These are phyloP conservation scores for Bombus superbus DNA, from an alignment of 1,140 invertebrate species.

Conservation along the genomic window DNA sequence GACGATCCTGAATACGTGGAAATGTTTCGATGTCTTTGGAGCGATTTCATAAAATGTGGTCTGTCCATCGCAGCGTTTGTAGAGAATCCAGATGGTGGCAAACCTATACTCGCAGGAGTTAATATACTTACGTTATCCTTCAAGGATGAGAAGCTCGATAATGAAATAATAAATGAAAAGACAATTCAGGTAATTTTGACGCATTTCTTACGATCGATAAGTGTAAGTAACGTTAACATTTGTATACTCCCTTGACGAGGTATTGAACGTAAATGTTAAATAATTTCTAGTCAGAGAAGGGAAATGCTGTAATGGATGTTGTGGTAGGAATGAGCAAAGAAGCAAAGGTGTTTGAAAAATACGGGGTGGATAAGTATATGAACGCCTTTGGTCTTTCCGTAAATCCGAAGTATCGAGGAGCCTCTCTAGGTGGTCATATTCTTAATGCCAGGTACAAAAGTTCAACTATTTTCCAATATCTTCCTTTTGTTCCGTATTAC, in stretches of 20 bases:
- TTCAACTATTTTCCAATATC: not conserved
- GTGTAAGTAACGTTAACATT: not conserved
- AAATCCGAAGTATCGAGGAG: constrained; percentile 71
- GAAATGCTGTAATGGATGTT: constrained; percentile 2
- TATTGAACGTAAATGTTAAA: not conserved
- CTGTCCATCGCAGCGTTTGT: constrained; percentile 70
- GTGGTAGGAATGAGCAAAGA: constrained; percentile 20
- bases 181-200: not conserved
- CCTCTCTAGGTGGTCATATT: constrained; percentile 70
- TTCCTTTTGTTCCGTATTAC: rapidly evolving
- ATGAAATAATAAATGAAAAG: no score
- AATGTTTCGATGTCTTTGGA: constrained; percentile 64
- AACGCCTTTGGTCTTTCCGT: constrained; percentile 73
- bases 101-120: constrained; percentile 70
- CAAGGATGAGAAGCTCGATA: constrained; percentile 23
- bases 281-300: constrained; percentile 29
- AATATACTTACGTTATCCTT: constrained; percentile 65
- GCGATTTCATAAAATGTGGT: constrained; percentile 61
- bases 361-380: constrained; percentile 71
- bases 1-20: constrained; percentile 61
- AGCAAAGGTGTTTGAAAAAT: constrained; percentile 65
- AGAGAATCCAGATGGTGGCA: constrained; percentile 61
- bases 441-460: constrained; percentile 66
- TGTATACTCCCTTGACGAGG: not conserved
- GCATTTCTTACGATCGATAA: not conserved